Evolutionary conservation across 2,888 invertebrate species (phyloP).

Genomic region (Neoascia interrupta): DNA sequence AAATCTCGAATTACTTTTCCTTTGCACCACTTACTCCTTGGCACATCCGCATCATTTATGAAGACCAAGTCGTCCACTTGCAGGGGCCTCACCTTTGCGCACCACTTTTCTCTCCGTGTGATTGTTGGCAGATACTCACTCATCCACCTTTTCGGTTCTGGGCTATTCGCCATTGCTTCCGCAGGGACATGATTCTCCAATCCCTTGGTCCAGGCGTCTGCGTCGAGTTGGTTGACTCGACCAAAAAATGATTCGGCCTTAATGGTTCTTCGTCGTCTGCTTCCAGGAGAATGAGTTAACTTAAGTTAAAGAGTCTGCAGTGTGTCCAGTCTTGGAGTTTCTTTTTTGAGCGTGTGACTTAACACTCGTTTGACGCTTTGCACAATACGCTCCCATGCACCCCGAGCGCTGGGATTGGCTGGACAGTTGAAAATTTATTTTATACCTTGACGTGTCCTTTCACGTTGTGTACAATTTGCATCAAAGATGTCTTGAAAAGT

Average conservation of each 20-base stretch:
- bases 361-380: too few species aligned
- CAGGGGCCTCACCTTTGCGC: too few species aligned
- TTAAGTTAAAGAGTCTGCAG: too few species aligned
- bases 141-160: background rate
- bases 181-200: background rate
- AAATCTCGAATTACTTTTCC: too few species aligned
- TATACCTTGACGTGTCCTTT: background rate
- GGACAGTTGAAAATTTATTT: too few species aligned
- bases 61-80: too few species aligned
- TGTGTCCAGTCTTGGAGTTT: too few species aligned
- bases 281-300: too few species aligned
- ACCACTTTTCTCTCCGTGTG: too few species aligned
- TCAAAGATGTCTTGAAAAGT: background rate
- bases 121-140: background rate
- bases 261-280: too few species aligned
- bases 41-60: too few species aligned
- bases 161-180: background rate
- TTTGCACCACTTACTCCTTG: too few species aligned
- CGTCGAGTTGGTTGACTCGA: background rate
- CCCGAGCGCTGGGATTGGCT: slow-evolving; percentile 64
- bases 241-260: background rate
- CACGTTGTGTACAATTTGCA: background rate
- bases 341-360: background rate
- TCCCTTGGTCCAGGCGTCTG: background rate
- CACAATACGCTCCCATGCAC: slow-evolving; percentile 49